Percentiles rank a stretch among this genome's conserved stretches.
These are phyloP conservation scores for Cyclophora punctaria DNA, from an alignment of 2,888 invertebrate species.

Conservation along the genomic window DNA sequence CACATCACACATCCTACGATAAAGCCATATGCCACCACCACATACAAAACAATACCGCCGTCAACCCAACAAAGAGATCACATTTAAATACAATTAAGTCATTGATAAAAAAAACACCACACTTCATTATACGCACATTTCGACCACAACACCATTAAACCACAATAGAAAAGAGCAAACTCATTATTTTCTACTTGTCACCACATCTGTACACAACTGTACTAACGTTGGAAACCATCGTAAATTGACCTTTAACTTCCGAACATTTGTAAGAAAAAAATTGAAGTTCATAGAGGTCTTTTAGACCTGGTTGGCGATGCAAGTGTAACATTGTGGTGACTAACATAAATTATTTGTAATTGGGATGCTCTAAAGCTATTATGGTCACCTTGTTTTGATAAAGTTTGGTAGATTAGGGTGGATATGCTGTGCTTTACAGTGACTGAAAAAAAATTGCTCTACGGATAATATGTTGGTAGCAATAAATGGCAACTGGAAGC, in stretches of 20 bases:
- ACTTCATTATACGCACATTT: conserved; percentile 50
- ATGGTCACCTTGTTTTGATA: conserved; percentile 24
- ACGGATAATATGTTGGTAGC: no score
- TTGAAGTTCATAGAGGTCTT: conserved; percentile 18
- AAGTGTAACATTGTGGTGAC: conserved; percentile 46
- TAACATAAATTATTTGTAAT: conserved; percentile 69
- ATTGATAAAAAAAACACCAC: no score
- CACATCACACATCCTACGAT: no score
- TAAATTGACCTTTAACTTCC: conserved; percentile 17
- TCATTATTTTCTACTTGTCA: conserved; percentile 22
- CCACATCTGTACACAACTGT: conserved; percentile 26
- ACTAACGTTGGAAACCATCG: conserved; percentile 17
- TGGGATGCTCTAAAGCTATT: conserved; percentile 47
- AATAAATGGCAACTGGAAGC: no score
- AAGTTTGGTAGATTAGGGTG: conserved; percentile 6
- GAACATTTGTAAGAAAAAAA: background rate
- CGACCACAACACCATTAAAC: conserved; percentile 39
- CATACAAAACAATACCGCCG: no score
- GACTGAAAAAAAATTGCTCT: no score
- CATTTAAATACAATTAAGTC: no score
- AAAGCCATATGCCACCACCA: no score
- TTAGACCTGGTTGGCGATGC: conserved; percentile 19
- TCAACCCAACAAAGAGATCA: no score
- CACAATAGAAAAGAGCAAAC: conserved; percentile 31
- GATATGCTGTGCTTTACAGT: conserved; percentile 1